Base-by-base conservation (phyloP, 2,888 invertebrate species). In the Thera obeliscata region DNA sequence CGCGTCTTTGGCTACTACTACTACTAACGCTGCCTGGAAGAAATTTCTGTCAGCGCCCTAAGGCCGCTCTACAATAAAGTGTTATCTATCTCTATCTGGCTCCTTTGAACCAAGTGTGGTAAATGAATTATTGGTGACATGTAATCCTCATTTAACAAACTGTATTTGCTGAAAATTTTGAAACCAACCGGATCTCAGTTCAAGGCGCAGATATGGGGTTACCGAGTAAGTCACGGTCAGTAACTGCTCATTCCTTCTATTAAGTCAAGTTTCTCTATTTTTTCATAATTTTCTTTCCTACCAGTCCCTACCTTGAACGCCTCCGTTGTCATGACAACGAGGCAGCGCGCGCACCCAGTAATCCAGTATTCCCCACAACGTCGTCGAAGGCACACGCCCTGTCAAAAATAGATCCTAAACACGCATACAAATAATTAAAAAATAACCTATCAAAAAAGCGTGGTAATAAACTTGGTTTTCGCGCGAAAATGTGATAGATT, bases 301-400 rank as follows among this genome's bases (percentile, higher is more conserved):
- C 62, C 54, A 66, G 65, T 61, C 61, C 50, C 68, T 52, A 67
- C 59, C 60, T 64, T 55, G 60, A 69, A 67, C 63, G 70, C 73
- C 64, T 60, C 73, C 66, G 89, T 91, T 76, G 72, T 83, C 83
- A 90, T 90, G 84, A 81, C 65, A 81, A 92, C 91, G 75, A 22
- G 70, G 71, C 85, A 87, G 91, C 92, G 92, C 92, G 93, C 93
- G 92, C 93, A 91, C 35, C 86, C 90, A 92, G 92, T 92, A 81
- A 91, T 33, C 86, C 90, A 92, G 92, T 92, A 81, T 71, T 75
- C 71, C 77, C 81, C 75, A 77, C 83, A 78, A 86, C 72, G 66
- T 78, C 76, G 77, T 49, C 67, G 74, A 66, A 83, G 76, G 71
- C 78, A 84, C 87, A 81, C 90, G 93, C 84, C 86, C 86, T 73